Evolutionary conservation across 2,113 vertebrate species (phyloP).

Genomic region (Thamnophis sirtalis): DNA sequence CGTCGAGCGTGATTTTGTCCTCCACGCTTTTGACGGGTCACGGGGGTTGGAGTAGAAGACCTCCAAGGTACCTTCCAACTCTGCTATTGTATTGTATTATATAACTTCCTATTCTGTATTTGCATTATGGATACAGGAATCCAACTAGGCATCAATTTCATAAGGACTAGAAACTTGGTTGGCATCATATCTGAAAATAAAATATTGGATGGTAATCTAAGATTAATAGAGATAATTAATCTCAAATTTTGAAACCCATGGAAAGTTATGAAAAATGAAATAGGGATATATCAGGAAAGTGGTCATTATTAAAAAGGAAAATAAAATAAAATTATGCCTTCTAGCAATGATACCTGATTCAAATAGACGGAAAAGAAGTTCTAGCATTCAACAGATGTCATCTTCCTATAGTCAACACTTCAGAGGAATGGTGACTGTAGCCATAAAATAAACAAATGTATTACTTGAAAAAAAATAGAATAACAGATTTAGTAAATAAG

Average conservation of each 20-base stretch:
- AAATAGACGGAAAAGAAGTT: not conserved
- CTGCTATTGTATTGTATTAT: too few species aligned
- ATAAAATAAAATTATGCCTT: not conserved
- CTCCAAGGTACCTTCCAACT: too few species aligned
- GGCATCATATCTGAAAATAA: not conserved
- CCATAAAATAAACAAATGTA: not conserved
- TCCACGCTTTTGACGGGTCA: too few species aligned
- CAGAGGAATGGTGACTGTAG: not conserved
- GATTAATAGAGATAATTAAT: not conserved
- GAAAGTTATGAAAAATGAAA: not conserved
- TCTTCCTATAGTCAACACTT: not conserved
- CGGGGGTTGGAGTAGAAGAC: too few species aligned
- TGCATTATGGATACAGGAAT: not conserved
- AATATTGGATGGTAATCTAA: not conserved
- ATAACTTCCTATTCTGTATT: not conserved
- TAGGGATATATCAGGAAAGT: not conserved
- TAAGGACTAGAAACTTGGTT: not conserved
- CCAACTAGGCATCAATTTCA: not conserved
- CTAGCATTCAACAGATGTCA: not conserved
- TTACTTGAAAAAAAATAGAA: not conserved
- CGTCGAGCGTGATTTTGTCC: too few species aligned
- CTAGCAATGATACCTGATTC: not conserved
- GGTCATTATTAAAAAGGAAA: not conserved
- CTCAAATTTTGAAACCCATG: not conserved
- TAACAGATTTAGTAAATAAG: not conserved